These are phyloP conservation scores for Drosophila falleni DNA, from an alignment of 2,888 invertebrate species.

Conservation along the genomic window DNA sequence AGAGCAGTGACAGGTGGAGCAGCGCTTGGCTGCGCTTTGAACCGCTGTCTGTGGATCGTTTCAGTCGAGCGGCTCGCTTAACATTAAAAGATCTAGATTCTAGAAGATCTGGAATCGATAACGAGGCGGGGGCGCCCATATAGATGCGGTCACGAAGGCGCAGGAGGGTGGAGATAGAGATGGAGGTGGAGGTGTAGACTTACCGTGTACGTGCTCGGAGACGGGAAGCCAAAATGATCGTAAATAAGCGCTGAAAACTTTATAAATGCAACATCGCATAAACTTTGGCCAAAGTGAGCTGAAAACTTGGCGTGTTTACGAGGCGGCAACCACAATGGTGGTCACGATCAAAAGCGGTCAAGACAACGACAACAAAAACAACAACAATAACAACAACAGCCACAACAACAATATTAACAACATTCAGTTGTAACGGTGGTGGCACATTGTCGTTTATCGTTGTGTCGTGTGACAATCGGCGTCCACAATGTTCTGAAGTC, in stretches of 20 bases:
- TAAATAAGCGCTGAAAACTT: conserved; percentile 81
- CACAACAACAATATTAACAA: conserved; percentile 31
- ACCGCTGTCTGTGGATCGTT: conserved; percentile 27
- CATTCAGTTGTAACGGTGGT: conserved; percentile 33
- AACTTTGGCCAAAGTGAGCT: conserved; percentile 65
- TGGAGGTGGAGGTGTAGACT: not conserved
- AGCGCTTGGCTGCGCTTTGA: conserved; percentile 60
- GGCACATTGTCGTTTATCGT: conserved; percentile 42
- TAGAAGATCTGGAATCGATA: conserved; percentile 49
- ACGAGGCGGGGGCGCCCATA: conserved; percentile 36
- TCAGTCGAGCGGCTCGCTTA: conserved; percentile 25
- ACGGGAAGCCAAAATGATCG: conserved; percentile 60
- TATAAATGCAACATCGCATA: conserved; percentile 76
- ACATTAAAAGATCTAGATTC: conserved; percentile 16
- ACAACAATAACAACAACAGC: conserved; percentile 24
- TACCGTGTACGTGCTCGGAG: conserved; percentile 17
- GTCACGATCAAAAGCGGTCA: conserved; percentile 82
- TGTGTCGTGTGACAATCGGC: conserved; percentile 76
- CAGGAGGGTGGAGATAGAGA: not conserved
- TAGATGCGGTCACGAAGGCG: conserved; percentile 5
- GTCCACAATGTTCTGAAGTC: conserved; percentile 36
- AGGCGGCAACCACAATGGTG: conserved; percentile 82
- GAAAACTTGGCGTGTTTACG: conserved; percentile 73
- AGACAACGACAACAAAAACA: conserved; percentile 43
- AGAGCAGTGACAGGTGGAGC: conserved; percentile 4